A percentile compares a stretch with the other conserved stretches of the same genome.
These are phyloP conservation scores for Pyrrhosoma nymphula DNA, from an alignment of 2,888 invertebrate genomes.

Conservation along the genomic window DNA sequence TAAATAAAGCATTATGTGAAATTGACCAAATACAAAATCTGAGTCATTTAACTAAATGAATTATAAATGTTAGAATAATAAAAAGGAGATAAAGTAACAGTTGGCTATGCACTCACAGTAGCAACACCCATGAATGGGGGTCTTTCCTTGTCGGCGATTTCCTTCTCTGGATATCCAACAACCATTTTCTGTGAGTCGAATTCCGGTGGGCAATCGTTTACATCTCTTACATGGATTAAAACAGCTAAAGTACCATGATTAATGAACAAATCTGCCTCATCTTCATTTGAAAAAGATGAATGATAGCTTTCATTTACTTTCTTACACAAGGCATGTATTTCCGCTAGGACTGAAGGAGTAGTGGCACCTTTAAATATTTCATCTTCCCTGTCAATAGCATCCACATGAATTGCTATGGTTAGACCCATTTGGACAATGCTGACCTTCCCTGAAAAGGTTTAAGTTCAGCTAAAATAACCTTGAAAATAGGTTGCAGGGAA, in stretches of 20 bases:
- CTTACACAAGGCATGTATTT: background rate
- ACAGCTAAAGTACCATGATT: background rate
- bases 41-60: too few relatives aligned
- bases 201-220: background rate
- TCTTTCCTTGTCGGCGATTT: background rate
- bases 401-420: background rate
- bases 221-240: background rate
- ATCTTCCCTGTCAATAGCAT: background rate
- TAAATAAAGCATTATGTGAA: too few relatives aligned
- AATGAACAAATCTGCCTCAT: background rate
- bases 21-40: too few relatives aligned
- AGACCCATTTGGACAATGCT: background rate
- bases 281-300: background rate
- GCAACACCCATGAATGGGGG: background rate
- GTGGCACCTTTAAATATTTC: background rate
- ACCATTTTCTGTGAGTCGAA: background rate
- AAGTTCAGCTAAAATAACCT: background rate
- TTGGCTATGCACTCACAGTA: background rate
- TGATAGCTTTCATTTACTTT: background rate
- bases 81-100: too few relatives aligned
- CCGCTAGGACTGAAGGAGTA: background rate
- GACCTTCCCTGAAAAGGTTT: background rate
- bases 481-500: background rate
- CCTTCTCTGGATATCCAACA: background rate
- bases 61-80: too few relatives aligned